phyloP scores from a whole-genome alignment of 2,113 vertebrate genomes.

The Lophotis ruficrista region DNA sequence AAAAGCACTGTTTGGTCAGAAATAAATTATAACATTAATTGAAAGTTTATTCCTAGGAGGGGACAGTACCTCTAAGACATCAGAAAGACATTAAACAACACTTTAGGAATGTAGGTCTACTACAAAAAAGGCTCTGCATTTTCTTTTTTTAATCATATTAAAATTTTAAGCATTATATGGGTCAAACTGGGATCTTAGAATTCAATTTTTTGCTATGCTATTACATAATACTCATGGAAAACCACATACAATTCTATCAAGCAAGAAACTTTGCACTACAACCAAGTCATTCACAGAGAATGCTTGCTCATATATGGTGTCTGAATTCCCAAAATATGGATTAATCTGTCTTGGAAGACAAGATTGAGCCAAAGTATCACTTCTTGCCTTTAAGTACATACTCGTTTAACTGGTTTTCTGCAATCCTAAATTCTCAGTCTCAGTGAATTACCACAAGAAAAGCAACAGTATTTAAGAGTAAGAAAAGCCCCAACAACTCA shows the following conservation, averaged over 20 bases:
- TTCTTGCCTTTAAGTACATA: neutral
- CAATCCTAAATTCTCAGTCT: neutral
- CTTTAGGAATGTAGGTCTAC: neutral
- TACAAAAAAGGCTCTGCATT: neutral
- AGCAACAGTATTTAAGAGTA: neutral
- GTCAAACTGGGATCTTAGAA: neutral
- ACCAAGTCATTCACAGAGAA: neutral
- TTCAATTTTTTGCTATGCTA: neutral
- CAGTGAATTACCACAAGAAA: neutral
- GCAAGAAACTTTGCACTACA: neutral
- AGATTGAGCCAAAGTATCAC: neutral
- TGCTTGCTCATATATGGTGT: neutral
- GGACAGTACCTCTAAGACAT: neutral
- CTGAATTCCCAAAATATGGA: neutral
- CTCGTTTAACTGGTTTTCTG: neutral
- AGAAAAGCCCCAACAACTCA: neutral
- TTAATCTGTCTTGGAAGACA: neutral
- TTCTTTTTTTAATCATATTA: neutral
- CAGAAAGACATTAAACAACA: neutral
- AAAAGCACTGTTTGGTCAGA: neutral
- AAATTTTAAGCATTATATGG: neutral
- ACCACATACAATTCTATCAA: neutral
- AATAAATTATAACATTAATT: neutral
- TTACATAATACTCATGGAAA: rapidly evolving
- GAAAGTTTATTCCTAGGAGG: neutral